Evolutionary conservation across 2,113 vertebrate species (phyloP), one percentile per base, ranked within the genome.

Genomic region (Archocentrus centrarchus): DNA sequence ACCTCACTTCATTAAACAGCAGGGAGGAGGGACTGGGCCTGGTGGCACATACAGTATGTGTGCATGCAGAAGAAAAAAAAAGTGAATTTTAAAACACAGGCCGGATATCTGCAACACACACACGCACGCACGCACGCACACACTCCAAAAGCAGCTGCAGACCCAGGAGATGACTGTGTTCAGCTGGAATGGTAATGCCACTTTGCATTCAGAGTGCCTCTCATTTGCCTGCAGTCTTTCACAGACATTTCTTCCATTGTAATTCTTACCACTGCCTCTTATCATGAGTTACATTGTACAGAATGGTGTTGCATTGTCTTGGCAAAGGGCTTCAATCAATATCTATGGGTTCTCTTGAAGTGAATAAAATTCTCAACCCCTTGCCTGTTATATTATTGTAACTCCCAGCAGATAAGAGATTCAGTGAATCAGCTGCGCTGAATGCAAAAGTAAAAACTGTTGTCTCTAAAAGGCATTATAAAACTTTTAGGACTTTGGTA

Each of bases 1-100:
- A 95, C 93, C 91, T 92, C 94, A 94, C 89, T 94, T 95, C 95
- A 93, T 94, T 95, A 94, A 88, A 92, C 93, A 93, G 91, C 86
- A 86, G 75, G 78, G 59, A 88, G 61, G 32, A 35, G 14, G 22
- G 64, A 8, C 14, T 24, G 14, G 3, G 81, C 50, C 60, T 39
- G 20, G 58, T 84, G 86, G 63, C 58, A 66, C 20, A 8, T 39
- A 61, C 50, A 35, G 37, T 62, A 50, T 47, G 64, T 47, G 64
- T 47, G 64, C 64, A 8, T 32, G 62, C 62, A 27, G 22, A 50
- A 24, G 14, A 68, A 6, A 14, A 76, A 24, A 68, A 5, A 14
- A 44, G 32, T n/a, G 30, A 32, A 24, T 81, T 68, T 76, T 17
- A 32, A 77, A 75, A 35, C 39, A 63, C 77, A 62, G 39, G 3